These are phyloP conservation scores for Lathronympha strigana DNA, from an alignment of 2,888 invertebrate genomes.

Conservation along the genomic window DNA sequence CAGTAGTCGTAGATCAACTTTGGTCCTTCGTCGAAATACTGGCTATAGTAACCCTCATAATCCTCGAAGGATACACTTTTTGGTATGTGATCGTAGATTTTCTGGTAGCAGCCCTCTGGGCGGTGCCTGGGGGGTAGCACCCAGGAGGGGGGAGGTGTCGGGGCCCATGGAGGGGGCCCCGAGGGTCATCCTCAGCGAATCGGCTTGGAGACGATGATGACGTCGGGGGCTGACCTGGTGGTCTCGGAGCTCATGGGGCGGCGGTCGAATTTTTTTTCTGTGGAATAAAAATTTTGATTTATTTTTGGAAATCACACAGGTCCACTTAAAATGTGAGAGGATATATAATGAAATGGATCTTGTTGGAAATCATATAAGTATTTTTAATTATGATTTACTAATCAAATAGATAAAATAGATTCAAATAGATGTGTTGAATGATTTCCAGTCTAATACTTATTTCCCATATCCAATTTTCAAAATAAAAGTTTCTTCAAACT, in stretches of 20 bases:
- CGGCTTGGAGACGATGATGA: slow-evolving; percentile 88
- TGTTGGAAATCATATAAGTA: too few species aligned
- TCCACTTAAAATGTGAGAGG: too few species aligned
- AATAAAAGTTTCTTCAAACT: too few species aligned
- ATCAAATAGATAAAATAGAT: too few species aligned
- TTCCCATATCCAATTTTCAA: too few species aligned
- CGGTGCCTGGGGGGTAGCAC: slow-evolving; percentile 60
- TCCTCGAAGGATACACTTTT: slow-evolving; percentile 68
- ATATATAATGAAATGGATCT: too few species aligned
- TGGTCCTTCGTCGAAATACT: slow-evolving; percentile 72
- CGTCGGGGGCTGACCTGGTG: slow-evolving; percentile 95
- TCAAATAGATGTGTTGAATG: too few species aligned
- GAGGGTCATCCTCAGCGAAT: slow-evolving; percentile 81
- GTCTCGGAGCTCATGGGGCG: slow-evolving; percentile 92
- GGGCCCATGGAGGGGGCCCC: slow-evolving; percentile 81
- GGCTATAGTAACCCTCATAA: slow-evolving; percentile 72
- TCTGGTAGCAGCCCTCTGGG: slow-evolving; percentile 68
- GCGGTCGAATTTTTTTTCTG: slow-evolving; percentile 79
- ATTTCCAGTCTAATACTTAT: too few species aligned
- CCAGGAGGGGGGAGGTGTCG: slow-evolving; percentile 70
- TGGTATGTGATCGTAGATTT: slow-evolving; percentile 59
- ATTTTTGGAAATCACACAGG: too few species aligned
- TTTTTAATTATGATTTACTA: too few species aligned
- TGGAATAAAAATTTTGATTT: slow-evolving; percentile 1
- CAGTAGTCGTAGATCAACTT: slow-evolving; percentile 73